These are phyloP conservation scores for Leptopilina clavipes DNA, from an alignment of 1,140 invertebrate genomes.

Conservation along the genomic window DNA sequence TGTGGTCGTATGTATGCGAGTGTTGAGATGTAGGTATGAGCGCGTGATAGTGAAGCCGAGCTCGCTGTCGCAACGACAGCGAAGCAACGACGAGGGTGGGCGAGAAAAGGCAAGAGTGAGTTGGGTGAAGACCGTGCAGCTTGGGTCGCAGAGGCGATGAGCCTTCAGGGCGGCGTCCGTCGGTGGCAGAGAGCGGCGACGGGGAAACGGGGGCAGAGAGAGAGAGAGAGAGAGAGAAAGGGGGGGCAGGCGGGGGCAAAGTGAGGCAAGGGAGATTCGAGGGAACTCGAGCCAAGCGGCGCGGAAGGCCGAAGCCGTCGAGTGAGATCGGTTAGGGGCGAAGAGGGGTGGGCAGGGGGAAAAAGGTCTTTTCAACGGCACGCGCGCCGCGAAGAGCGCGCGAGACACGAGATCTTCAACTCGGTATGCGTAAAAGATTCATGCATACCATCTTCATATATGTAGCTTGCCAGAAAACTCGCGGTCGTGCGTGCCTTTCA, in stretches of 20 bases:
- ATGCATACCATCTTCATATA: not conserved
- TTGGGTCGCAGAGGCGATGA: constrained; percentile 69
- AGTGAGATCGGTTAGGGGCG: constrained; percentile 52
- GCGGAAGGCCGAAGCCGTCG: constrained; percentile 59
- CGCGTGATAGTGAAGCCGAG: constrained; percentile 47
- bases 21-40: constrained; percentile 39
- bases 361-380: constrained; percentile 63
- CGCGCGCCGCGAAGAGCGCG: constrained; percentile 69
- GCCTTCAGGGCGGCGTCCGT: constrained; percentile 63
- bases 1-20: constrained; percentile 50
- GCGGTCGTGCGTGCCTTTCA: constrained; percentile 45
- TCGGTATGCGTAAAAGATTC: constrained; percentile 49
- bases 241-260: not conserved
- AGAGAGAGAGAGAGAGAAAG: not conserved
- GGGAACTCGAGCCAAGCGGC: constrained; percentile 60
- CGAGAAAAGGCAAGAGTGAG: constrained; percentile 35
- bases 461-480: constrained; percentile 54
- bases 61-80: constrained; percentile 42
- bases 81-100: constrained; percentile 41
- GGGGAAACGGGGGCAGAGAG: constrained; percentile 14
- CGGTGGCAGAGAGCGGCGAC: constrained; percentile 30
- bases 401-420: constrained; percentile 44
- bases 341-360: constrained; percentile 47
- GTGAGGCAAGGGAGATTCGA: constrained; percentile 41
- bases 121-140: constrained; percentile 59